Conservation (phyloP, 2,888 invertebrate species). For the Pseudococcus longispinus region DNA sequence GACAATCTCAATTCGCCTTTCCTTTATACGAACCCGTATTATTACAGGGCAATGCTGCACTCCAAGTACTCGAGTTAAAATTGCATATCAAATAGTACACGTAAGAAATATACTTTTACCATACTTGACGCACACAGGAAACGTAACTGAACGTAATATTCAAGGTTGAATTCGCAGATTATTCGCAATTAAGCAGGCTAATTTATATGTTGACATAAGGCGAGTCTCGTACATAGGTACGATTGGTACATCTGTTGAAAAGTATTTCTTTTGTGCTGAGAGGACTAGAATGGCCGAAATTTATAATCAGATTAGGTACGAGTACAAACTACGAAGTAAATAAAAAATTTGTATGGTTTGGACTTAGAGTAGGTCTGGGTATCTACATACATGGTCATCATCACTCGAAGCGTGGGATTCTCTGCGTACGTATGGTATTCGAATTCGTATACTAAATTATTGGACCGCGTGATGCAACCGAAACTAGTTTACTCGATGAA, state of each 20-base stretch:
- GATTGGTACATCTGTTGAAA: neutral
- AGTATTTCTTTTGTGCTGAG: neutral
- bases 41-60: neutral
- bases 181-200: neutral
- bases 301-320: too few species aligned
- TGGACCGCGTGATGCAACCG: neutral
- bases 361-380: neutral
- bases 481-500: neutral
- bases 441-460: neutral
- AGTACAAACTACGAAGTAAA: neutral
- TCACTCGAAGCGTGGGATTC: neutral
- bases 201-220: slow-evolving; percentile 5
- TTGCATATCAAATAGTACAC: neutral
- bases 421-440: neutral
- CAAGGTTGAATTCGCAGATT: neutral
- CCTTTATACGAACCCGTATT: neutral
- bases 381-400: slow-evolving; percentile 28
- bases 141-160: neutral
- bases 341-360: neutral
- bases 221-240: neutral
- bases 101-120: neutral
- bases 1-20: slow-evolving; percentile 8
- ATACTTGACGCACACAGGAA: slow-evolving; percentile 4
- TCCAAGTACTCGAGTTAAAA: neutral
- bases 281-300: neutral